Percentiles rank a stretch among this genome's conserved stretches.
Conservation (phyloP, 2,113 vertebrate genomes). For the Heloderma charlesbogerti region DNA sequence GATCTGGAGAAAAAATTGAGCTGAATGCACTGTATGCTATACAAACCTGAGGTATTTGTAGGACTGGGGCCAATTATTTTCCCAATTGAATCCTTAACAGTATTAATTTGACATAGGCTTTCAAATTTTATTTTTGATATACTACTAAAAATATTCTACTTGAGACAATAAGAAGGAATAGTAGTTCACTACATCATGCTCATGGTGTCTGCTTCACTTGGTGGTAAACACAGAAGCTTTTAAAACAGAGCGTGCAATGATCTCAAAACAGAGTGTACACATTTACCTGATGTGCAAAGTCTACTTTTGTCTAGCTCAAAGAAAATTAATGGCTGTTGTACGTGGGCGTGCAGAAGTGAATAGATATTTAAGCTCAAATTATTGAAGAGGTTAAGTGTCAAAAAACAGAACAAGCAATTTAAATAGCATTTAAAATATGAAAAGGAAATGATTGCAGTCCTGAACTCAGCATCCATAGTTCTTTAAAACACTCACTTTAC, state of each 20-base stretch:
- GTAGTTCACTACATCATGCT: background rate
- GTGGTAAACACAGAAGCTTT: background rate
- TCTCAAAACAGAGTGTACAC: background rate
- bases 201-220: background rate
- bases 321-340: background rate
- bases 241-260: conserved; percentile 7
- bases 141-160: conserved; percentile 9
- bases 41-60: background rate
- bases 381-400: background rate
- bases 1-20: too few relatives aligned
- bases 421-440: conserved; percentile 1
- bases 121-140: background rate
- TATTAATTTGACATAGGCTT: background rate
- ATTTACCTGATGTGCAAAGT: background rate
- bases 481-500: conserved; percentile 88
- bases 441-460: background rate
- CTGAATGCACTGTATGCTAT: background rate
- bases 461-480: background rate
- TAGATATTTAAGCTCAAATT: background rate
- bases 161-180: background rate
- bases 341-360: background rate
- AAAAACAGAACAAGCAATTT: conserved; percentile 19
- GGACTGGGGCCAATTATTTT: background rate
- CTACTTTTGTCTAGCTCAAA: background rate
- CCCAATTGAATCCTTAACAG: background rate